Evolutionary conservation across 2,113 vertebrate species (phyloP), one percentile per base, ranked within the genome.

Genomic region (Barbus barbus): DNA sequence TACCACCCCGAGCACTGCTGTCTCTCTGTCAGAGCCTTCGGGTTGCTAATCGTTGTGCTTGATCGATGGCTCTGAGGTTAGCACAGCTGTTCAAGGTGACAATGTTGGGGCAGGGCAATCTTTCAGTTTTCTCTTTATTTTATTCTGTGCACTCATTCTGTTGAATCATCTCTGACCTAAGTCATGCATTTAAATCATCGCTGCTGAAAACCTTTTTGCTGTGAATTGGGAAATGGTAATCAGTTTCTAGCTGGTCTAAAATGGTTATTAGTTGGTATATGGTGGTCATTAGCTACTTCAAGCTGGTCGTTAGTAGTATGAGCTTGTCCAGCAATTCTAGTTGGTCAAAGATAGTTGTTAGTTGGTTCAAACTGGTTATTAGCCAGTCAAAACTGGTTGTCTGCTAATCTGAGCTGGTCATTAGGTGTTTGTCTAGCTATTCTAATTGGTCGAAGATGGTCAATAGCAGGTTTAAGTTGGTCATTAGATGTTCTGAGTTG

Each of bases 21-120:
- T 46, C 58, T 79, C 58, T 24, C 60, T 80, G 56, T 79, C 56
- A 13, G 31, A 26, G 44, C 63, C 83, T 63, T 78, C 36, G 69
- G 53, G 84, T 79, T 48, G 28, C 84, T 88, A 87, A 89, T 89
- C 80, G 20, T 69, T 87, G 79, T 51, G 65, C 20, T 46, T 91
- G 91, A 93, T 89, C 65, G 87, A 93, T 90, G 87, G 63, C 72
- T 84, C 84, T 82, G 86, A 44, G 78, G 83, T 76, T 79, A 79
- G 58, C 63, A 69, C 85, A 71, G 84, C 83, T 63, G 84, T 82
- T 88, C 88, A 83, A 89, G 88, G 89, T 89, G 85, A 88, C 83
- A 63, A 69, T 44, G 46, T 60, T 63, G 77, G 79, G 51, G 74
- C 80, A 79, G 51, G 16, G 14, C 56, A 63, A 88, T 88, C 46